A percentile compares a stretch with the other conserved stretches of the same genome.
Conservation (phyloP, 2,888 invertebrate genomes). For the Machimus atricapillus region DNA sequence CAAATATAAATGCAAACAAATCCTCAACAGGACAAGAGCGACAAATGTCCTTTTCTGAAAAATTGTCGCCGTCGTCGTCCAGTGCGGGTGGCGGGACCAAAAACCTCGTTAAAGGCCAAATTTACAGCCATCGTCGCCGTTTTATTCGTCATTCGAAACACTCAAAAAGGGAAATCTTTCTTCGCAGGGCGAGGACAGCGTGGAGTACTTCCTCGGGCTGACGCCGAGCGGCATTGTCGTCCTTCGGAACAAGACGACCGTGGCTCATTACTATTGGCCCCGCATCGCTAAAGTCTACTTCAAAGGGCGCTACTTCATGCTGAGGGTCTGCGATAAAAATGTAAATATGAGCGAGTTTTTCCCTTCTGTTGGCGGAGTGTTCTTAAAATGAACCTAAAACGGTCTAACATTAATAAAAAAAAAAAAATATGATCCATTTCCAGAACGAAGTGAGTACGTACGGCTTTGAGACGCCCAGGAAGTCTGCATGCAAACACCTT, state of each 20-base stretch:
- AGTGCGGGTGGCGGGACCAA: background rate
- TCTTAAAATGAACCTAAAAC: background rate
- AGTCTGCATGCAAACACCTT: constrained; percentile 91
- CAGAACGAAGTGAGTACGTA: constrained; percentile 96
- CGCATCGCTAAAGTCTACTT: constrained; percentile 95
- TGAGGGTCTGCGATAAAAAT: constrained; percentile 94
- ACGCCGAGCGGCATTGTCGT: constrained; percentile 96
- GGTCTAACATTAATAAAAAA: background rate
- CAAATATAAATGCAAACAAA: background rate
- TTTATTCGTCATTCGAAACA: background rate
- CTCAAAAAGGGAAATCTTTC: constrained; percentile 7
- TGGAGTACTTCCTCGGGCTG: constrained; percentile 93
- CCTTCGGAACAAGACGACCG: constrained; percentile 92
- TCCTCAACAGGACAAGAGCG: background rate
- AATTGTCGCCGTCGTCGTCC: background rate
- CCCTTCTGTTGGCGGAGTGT: background rate
- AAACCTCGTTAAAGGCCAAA: background rate
- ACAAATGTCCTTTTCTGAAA: background rate
- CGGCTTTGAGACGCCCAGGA: constrained; percentile 92
- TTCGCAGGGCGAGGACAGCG: constrained; percentile 90
- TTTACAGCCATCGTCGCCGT: background rate
- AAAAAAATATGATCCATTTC: constrained; percentile 48
- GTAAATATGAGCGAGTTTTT: constrained; percentile 68
- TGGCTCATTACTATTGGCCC: constrained; percentile 98
- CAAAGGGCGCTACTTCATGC: constrained; percentile 96